Percentiles rank a stretch among this genome's conserved stretches.
phyloP scores from a whole-genome alignment of 64 coral and sea anemone species.

The Platygyra sinensis region DNA sequence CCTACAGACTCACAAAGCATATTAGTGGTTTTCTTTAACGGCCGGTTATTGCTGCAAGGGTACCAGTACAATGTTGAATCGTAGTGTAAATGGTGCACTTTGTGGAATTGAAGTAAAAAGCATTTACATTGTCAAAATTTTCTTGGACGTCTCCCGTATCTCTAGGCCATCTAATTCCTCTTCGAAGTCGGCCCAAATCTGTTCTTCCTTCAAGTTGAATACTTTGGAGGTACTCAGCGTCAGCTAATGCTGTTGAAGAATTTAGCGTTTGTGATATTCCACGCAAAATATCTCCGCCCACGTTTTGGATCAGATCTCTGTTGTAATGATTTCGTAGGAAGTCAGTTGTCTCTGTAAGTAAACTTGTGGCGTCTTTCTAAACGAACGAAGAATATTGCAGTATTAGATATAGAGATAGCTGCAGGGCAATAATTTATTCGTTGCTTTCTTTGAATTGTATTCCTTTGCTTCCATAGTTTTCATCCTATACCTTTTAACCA shows the following conservation, averaged over 20 bases:
- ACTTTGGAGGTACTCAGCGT: not conserved
- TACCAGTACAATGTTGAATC: not conserved
- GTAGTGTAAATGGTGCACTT: no score
- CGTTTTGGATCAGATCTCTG: not conserved
- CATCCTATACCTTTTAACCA: no score
- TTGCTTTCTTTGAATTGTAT: no score
- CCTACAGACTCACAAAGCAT: no score
- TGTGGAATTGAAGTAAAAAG: not conserved
- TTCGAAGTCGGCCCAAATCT: not conserved
- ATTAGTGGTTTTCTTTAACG: no score
- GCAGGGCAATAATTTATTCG: no score
- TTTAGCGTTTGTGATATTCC: not conserved
- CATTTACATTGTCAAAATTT: not conserved
- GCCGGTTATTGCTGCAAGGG: not conserved
- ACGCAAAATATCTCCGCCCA: not conserved
- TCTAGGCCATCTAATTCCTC: not conserved
- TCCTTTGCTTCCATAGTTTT: no score
- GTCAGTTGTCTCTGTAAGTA: not conserved
- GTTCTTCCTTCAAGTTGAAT: not conserved
- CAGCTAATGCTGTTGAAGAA: not conserved
- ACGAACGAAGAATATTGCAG: not conserved
- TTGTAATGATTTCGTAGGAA: not conserved
- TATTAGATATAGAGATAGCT: no score
- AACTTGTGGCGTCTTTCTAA: not conserved
- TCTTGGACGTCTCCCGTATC: not conserved